A percentile compares a stretch with the other conserved stretches of the same genome.
Evolutionary conservation across 2,888 invertebrate genomes (phyloP).

Genomic region (Lamproptera curius): DNA sequence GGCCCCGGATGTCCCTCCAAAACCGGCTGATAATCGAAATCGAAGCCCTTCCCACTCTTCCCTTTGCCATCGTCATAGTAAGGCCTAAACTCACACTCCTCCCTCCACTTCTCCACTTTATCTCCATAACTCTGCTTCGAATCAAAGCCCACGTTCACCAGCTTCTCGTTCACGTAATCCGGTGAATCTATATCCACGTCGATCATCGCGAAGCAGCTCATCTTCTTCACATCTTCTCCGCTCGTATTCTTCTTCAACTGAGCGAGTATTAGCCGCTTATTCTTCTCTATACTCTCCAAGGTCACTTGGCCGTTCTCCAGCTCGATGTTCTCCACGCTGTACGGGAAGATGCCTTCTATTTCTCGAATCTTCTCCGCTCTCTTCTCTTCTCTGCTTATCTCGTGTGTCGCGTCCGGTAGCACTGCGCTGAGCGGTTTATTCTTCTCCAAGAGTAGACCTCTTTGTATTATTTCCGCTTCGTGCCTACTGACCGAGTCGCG

Average conservation of each 20-base stretch:
- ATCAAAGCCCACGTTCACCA: conserved; percentile 60
- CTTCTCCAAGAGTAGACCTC: conserved; percentile 43
- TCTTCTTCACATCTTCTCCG: conserved; percentile 43
- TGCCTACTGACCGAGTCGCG: conserved; percentile 47
- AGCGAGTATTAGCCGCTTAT: conserved; percentile 50
- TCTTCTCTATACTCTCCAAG: conserved; percentile 58
- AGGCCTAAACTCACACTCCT: conserved; percentile 39
- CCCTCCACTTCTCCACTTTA: conserved; percentile 35
- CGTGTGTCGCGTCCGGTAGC: conserved; percentile 40
- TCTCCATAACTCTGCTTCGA: conserved; percentile 46
- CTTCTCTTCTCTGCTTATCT: conserved; percentile 8
- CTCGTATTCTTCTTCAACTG: conserved; percentile 41
- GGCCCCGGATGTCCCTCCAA: conserved; percentile 91
- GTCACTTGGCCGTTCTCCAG: conserved; percentile 45
- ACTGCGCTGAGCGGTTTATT: conserved; percentile 41
- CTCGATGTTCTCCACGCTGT: conserved; percentile 33
- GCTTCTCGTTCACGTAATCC: conserved; percentile 52
- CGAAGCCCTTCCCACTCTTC: conserved; percentile 74
- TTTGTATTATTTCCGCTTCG: conserved; percentile 46
- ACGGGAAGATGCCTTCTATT: conserved; percentile 51
- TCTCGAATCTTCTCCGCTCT: conserved; percentile 21
- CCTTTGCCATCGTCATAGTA: conserved; percentile 50
- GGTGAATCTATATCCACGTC: conserved; percentile 61
- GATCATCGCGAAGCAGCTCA: conserved; percentile 69
- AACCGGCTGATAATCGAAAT: conserved; percentile 92